Conservation (phyloP, 2,113 vertebrate genomes). For the Passer montanus region DNA sequence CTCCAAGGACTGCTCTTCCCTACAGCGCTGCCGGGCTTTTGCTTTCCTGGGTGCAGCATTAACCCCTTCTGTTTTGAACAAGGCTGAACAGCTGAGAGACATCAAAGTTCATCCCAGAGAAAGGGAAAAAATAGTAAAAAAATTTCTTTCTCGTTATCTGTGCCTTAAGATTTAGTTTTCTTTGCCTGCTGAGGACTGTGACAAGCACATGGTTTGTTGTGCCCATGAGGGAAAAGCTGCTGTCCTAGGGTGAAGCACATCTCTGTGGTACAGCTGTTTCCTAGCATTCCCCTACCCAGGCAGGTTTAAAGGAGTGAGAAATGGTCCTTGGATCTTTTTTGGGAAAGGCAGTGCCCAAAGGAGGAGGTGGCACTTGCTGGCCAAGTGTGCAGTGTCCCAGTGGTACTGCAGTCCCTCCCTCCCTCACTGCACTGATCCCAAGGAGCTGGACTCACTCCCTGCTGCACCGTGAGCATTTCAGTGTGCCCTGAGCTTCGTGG, state of each 20-base stretch:
- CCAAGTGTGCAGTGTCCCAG: accelerated
- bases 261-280: not conserved
- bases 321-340: not conserved
- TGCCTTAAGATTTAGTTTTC: not conserved
- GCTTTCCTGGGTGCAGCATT: not conserved
- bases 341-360: not conserved
- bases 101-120: not conserved
- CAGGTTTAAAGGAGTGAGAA: not conserved
- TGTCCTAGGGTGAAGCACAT: not conserved
- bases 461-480: not conserved
- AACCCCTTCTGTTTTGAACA: not conserved
- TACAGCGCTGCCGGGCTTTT: not conserved
- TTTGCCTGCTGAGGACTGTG: not conserved
- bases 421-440: not conserved
- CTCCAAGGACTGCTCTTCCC: not conserved
- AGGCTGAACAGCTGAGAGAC: not conserved
- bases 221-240: not conserved
- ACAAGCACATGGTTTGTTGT: not conserved
- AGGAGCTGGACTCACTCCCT: not conserved
- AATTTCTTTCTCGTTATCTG: not conserved
- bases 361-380: not conserved
- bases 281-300: not conserved
- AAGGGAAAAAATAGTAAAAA: accelerated
- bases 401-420: not conserved
- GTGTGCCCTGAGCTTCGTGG: not conserved